Conservation (phyloP, 2,888 invertebrate genomes). For the Choristoneura rosaceana region DNA sequence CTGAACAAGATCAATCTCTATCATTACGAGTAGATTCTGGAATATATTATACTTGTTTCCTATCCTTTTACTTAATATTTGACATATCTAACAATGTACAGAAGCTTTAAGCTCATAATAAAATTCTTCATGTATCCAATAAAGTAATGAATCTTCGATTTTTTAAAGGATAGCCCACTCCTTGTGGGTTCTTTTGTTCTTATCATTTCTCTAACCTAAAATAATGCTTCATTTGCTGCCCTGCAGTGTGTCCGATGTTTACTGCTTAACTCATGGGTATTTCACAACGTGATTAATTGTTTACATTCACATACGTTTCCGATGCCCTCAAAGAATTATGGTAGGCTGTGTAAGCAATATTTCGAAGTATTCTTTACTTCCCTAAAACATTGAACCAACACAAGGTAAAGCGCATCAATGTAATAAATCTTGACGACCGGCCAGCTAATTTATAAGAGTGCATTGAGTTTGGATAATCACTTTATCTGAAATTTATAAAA, state of each 20-base stretch:
- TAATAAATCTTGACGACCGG: constrained; percentile 11
- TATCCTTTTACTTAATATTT: too few relatives aligned
- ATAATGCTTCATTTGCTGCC: constrained; percentile 42
- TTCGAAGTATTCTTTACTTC: constrained; percentile 54
- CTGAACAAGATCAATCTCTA: too few relatives aligned
- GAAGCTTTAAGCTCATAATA: too few relatives aligned
- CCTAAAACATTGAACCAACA: constrained; percentile 50
- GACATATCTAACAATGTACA: too few relatives aligned
- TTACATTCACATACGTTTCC: constrained; percentile 57
- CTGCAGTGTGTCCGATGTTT: constrained; percentile 55
- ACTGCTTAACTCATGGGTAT: constrained; percentile 53
- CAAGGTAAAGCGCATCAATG: constrained; percentile 14
- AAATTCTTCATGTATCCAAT: too few relatives aligned
- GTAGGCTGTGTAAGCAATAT: constrained; percentile 61
- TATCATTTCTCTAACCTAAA: too few relatives aligned
- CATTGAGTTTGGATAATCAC: neutral
- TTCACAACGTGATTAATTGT: constrained; percentile 73
- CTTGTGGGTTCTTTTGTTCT: too few relatives aligned
- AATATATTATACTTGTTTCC: too few relatives aligned
- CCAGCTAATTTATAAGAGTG: constrained; percentile 16
- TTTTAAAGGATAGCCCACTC: too few relatives aligned
- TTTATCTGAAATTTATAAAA: neutral
- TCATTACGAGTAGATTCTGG: too few relatives aligned
- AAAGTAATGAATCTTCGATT: too few relatives aligned
- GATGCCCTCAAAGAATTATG: constrained; percentile 62